A percentile compares a stretch with the other conserved stretches of the same genome.
These are phyloP conservation scores for Balanococcus diminutus DNA, from an alignment of 2,888 invertebrate species.

Conservation along the genomic window DNA sequence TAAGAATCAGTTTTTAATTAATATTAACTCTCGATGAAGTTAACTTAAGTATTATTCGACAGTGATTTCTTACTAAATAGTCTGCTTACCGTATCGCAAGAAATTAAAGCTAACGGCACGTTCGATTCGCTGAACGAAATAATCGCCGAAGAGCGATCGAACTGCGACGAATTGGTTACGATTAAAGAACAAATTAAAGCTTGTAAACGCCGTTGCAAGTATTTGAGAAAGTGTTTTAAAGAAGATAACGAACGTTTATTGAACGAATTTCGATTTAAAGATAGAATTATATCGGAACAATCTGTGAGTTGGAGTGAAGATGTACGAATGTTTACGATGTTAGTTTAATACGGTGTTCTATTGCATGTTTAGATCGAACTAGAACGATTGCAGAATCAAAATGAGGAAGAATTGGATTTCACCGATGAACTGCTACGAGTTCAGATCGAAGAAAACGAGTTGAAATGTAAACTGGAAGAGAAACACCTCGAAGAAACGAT, in stretches of 20 bases:
- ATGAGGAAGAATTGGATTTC: constrained; percentile 49
- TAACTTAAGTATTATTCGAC: background rate
- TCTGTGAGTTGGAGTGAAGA: background rate
- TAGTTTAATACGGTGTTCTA: background rate
- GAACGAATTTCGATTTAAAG: background rate
- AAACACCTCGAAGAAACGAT: constrained; percentile 40
- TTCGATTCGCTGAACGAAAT: background rate
- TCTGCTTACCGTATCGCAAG: background rate
- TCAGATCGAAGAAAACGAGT: constrained; percentile 55
- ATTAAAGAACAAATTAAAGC: background rate
- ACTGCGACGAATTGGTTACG: background rate
- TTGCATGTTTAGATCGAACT: constrained; percentile 23
- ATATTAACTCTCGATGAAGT: background rate
- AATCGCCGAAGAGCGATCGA: background rate
- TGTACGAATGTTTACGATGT: background rate
- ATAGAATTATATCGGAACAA: constrained; percentile 12
- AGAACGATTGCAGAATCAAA: background rate
- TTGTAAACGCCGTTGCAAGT: background rate
- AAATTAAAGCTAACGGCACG: background rate
- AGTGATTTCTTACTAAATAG: background rate
- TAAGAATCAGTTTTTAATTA: background rate
- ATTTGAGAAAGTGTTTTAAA: background rate
- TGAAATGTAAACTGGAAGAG: constrained; percentile 48
- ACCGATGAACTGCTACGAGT: constrained; percentile 47
- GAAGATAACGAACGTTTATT: background rate